These are phyloP conservation scores for Lagopus muta DNA, from an alignment of 2,113 vertebrate species.

Conservation along the genomic window DNA sequence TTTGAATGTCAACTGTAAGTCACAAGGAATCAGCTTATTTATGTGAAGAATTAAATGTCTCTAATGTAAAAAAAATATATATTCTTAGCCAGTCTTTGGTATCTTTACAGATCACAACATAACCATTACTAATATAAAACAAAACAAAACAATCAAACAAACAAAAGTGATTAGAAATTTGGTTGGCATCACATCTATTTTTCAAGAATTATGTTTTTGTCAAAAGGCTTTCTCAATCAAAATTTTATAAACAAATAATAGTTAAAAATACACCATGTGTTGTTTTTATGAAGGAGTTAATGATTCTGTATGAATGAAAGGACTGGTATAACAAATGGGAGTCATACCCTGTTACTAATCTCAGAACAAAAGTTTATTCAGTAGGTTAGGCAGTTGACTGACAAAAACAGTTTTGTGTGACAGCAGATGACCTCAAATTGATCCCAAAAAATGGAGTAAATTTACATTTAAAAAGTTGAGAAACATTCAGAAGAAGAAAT, in stretches of 20 bases:
- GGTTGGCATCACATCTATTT: not conserved
- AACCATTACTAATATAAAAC: not conserved
- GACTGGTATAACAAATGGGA: not conserved
- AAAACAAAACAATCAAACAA: no score
- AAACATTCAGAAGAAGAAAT: not conserved
- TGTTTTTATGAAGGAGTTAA: not conserved
- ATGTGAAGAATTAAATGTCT: not conserved
- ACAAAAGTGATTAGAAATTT: not conserved
- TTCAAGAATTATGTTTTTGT: not conserved
- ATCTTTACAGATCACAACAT: not conserved
- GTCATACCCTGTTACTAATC: not conserved
- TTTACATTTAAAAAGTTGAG: not conserved
- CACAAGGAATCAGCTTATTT: not conserved
- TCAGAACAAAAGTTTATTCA: not conserved
- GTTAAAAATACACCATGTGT: accelerated
- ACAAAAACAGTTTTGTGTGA: accelerated
- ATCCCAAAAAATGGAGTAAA: not conserved
- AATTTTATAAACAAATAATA: not conserved
- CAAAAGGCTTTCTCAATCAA: not conserved
- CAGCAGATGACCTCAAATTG: not conserved
- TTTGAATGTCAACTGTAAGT: not conserved
- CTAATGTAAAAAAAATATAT: not conserved
- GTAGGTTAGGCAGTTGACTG: accelerated
- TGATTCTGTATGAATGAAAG: not conserved
- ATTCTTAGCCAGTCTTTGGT: not conserved